Evolutionary conservation across 2,888 invertebrate genomes (phyloP).

Genomic region (Alsophila aescularia): DNA sequence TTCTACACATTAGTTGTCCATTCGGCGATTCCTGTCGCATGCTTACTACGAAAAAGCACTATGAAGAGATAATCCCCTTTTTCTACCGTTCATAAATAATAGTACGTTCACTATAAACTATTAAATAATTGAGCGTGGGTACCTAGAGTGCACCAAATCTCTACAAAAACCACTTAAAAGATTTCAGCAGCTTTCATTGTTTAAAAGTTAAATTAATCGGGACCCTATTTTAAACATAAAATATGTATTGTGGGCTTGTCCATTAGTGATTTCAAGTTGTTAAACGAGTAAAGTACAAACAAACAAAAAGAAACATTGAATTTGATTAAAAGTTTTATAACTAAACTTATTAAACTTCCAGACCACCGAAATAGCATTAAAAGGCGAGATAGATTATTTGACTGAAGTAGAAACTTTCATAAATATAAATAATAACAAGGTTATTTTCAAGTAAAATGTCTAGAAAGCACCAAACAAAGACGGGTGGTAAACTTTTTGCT

Average conservation of each 20-base stretch:
- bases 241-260: constrained; percentile 2
- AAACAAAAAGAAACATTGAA: constrained; percentile 13
- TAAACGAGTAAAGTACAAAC: constrained; percentile 15
- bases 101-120: too few species aligned
- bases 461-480: constrained; percentile 13
- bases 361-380: constrained; percentile 25
- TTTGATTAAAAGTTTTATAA: constrained; percentile 29
- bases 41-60: too few species aligned
- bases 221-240: neutral
- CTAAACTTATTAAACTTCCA: constrained; percentile 29
- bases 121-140: too few species aligned
- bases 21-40: neutral
- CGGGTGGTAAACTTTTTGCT: constrained; percentile 10
- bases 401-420: constrained; percentile 26
- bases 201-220: too few species aligned
- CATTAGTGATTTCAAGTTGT: constrained; percentile 18
- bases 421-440: neutral
- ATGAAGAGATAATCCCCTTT: too few species aligned
- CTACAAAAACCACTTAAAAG: too few species aligned
- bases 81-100: too few species aligned
- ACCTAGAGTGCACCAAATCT: too few species aligned
- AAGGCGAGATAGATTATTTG: constrained; percentile 21
- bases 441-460: constrained; percentile 23
- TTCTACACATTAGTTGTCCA: constrained; percentile 35
- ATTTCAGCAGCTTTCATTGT: too few species aligned